phyloP scores from a whole-genome alignment of 2,888 invertebrate species.

The Callimorpha dominula region DNA sequence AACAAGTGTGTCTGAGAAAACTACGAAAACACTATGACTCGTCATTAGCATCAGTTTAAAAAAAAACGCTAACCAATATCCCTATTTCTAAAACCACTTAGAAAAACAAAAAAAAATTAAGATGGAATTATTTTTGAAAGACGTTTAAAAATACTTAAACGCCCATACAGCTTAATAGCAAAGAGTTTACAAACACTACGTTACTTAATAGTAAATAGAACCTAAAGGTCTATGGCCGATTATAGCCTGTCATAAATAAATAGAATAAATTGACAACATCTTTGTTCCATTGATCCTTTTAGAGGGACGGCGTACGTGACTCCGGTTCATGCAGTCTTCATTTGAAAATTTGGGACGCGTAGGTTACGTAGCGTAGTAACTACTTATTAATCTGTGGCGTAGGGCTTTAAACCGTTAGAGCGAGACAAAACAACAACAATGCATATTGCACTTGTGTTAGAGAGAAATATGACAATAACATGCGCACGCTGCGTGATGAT shows the following conservation, averaged over 20 bases:
- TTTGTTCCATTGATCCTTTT: neutral
- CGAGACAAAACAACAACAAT: slow-evolving; percentile 52
- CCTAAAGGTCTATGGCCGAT: neutral
- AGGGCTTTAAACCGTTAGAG: slow-evolving; percentile 33
- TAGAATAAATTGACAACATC: neutral
- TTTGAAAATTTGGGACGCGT: slow-evolving; percentile 32
- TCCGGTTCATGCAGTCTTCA: slow-evolving; percentile 16
- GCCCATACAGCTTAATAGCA: neutral
- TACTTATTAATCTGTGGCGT: no score
- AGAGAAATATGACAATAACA: slow-evolving; percentile 60
- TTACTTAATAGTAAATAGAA: neutral
- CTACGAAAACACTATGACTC: neutral
- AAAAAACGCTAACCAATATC: neutral
- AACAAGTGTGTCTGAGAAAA: neutral
- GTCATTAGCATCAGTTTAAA: neutral
- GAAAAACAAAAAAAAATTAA: neutral
- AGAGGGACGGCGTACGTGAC: slow-evolving; percentile 43
- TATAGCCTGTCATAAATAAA: neutral
- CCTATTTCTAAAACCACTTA: neutral
- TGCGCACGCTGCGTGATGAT: slow-evolving; percentile 54
- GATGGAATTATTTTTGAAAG: neutral
- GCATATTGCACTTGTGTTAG: slow-evolving; percentile 21
- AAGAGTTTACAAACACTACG: no score
- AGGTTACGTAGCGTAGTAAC: no score
- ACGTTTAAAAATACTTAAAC: no score